Evolutionary conservation across 2,888 invertebrate genomes (phyloP), one percentile per base, ranked within the genome.

Genomic region (Tholera decimalis): DNA sequence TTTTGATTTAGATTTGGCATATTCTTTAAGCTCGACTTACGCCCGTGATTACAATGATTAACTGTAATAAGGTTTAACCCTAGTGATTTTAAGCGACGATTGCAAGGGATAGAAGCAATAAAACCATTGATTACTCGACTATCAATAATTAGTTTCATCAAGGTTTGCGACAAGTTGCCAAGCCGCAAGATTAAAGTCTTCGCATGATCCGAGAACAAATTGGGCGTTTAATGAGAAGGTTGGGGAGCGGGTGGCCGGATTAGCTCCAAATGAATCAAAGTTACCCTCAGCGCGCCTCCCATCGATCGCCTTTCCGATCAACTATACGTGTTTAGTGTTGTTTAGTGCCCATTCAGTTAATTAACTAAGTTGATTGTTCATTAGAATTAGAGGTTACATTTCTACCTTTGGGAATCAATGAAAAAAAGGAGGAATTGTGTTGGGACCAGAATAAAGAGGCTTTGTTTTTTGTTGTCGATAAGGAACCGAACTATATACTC

Each of bases 141-240:
- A 62, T 60, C 62, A 54, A 53, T 54, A 67, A 67, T 67, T 67
- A 58, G 47, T 58, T 46, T 47, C 47, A 57, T 49, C 53, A 62
- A 50, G 60, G 60, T 72, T 73, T 74, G 77, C 77, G 77, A 77
- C 80, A 77, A 83, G 60, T 79, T 74, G 65, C 80, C 84, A 88
- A 89, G 84, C 91, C 88, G 65, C 88, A 85, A 90, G 90, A 91
- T 92, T 91, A 92, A 91, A 90, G 91, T 89, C 88, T 92, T 87
- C 82, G 80, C 80, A 84, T 89, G 91, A 90, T 91, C 89, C 89
- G 85, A 83, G 87, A 90, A 92, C 91, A 92, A 93, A 93, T 93
- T 92, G 93, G 90, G 86, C 91, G 88, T 85, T 90, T 93, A 93
- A 93, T 93, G 91, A 92, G 92, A 91, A 91, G 92, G 91, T 91